Evolutionary conservation across 2,797 vertebrate genomes (phyloP), one percentile per base, ranked within the genome.

Genomic region (Eutrigla gurnardus): DNA sequence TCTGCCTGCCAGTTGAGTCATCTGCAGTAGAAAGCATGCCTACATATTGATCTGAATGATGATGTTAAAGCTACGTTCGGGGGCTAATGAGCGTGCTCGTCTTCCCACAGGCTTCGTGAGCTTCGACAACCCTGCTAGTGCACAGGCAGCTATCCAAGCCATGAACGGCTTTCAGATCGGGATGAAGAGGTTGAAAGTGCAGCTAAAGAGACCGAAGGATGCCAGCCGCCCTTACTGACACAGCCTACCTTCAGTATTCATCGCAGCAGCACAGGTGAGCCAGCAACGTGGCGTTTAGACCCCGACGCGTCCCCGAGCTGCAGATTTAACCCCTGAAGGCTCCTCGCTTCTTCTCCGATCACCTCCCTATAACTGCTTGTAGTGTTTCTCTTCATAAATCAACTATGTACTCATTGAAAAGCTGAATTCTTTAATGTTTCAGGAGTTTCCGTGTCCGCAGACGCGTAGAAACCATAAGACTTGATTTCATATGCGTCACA

Each of bases 131-230:
- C 98, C 97, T 0, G 96, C 97, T 83, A 99, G 98, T 70, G 98
- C 98, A 62, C 98, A 99, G 93, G 96, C 97, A 61, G 98, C 97
- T 89, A 99, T 99, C 92, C 98, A 99, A 91, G 96, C 98, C 93
- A 99, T 99, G 98, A 99, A 99, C n/a, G 98, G 98, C 91, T 99
- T 99, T 93, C 98, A 98, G 93, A 97, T 99, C 36, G 98, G 98
- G 68, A 98, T 97, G 96, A 99, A 99, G 89, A 96, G 98, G 88
- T 96, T 99, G 94, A 99, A 99, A 94, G 98, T 99, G 32, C 98
- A 99, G 92, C 92, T 99, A 89, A 99, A 99, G 92, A 94, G 98
- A 93, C 98, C 97, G 89, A 98, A 98, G 94, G 97, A 99, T 74
- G 96, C 97, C 42, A 97, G 95, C 91, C 97, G 98, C 86, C 97